These are phyloP conservation scores for Apotomis capreana DNA, from an alignment of 2,888 invertebrate species.

Conservation along the genomic window DNA sequence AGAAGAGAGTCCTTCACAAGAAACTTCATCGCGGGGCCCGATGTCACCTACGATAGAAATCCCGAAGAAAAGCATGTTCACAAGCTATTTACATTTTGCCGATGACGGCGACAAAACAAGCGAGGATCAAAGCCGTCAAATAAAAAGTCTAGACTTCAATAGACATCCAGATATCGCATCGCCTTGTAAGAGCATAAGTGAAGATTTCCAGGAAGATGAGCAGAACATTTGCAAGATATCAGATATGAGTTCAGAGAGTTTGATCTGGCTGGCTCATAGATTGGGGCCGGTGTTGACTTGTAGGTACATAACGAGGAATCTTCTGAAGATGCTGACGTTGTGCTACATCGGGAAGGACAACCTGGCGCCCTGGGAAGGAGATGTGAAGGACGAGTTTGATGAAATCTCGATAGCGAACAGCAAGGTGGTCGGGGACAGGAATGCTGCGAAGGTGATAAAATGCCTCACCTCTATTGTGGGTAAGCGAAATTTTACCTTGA, in stretches of 20 bases:
- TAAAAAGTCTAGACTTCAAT: conserved; percentile 60
- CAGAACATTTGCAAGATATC: conserved; percentile 85
- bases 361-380: conserved; percentile 79
- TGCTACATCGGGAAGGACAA: conserved; percentile 95
- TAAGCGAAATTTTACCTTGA: conserved; percentile 62
- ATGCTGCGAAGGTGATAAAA: conserved; percentile 93
- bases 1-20: conserved; percentile 52
- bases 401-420: conserved; percentile 86
- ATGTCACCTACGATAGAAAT: conserved; percentile 90
- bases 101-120: conserved; percentile 58
- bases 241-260: conserved; percentile 93
- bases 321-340: conserved; percentile 95
- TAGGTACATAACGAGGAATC: conserved; percentile 93
- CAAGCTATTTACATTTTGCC: conserved; percentile 77
- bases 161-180: conserved; percentile 46
- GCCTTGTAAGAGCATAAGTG: conserved; percentile 53
- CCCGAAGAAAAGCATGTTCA: conserved; percentile 78
- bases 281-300: conserved; percentile 97
- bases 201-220: conserved; percentile 57
- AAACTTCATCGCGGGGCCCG: conserved; percentile 54
- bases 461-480: conserved; percentile 94
- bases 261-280: conserved; percentile 96
- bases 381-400: conserved; percentile 77
- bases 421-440: conserved; percentile 89
- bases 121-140: conserved; percentile 52